phyloP scores from a whole-genome alignment of 2,113 vertebrate species.

The Echinops telfairi region DNA sequence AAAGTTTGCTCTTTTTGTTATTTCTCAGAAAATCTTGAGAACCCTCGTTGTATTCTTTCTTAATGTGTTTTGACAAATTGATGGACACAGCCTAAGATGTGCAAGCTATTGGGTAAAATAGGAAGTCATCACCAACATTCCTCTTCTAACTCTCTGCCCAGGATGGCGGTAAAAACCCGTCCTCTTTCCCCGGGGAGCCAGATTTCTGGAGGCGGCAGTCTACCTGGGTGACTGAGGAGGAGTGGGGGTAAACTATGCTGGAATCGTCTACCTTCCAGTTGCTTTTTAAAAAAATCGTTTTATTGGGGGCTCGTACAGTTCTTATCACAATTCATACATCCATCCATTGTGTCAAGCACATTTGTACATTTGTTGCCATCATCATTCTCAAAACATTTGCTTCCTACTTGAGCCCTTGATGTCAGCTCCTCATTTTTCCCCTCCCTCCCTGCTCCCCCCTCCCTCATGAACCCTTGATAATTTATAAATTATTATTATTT shows the following conservation, averaged over 20 bases:
- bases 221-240: neutral
- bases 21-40: neutral
- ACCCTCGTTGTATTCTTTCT: neutral
- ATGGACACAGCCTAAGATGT: neutral
- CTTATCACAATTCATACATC: too few species aligned
- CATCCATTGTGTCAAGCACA: too few species aligned
- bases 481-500: too few species aligned
- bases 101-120: neutral
- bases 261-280: neutral
- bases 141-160: accelerated
- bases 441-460: too few species aligned
- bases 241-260: neutral
- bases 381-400: too few species aligned
- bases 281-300: too few species aligned
- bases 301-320: too few species aligned
- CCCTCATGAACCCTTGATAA: too few species aligned
- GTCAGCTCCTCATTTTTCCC: too few species aligned
- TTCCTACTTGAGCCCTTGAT: too few species aligned
- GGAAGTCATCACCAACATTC: neutral
- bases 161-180: accelerated
- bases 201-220: accelerated
- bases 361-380: too few species aligned
- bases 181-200: neutral
- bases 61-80: neutral
- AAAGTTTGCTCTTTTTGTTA: accelerated